phyloP scores from a whole-genome alignment of 2,888 invertebrate species.

The Acleris literana region DNA sequence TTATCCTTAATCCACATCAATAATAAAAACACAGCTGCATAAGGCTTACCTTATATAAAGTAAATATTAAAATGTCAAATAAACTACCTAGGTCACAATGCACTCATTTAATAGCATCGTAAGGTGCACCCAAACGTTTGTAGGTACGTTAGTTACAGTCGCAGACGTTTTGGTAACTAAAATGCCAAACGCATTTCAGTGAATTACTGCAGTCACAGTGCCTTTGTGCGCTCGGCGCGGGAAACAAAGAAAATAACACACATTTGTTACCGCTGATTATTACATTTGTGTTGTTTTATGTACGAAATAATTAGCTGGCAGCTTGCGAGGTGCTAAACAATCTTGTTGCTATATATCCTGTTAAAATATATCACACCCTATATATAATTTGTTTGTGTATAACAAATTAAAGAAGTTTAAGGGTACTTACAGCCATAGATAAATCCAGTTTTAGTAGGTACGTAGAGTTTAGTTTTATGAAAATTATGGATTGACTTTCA shows the following conservation, averaged over 20 bases:
- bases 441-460: no score
- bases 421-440: no score
- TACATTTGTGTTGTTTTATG: conserved; percentile 3
- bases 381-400: no score
- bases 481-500: no score
- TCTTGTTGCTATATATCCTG: background rate
- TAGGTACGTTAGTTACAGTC: conserved; percentile 6
- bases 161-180: conserved; percentile 17
- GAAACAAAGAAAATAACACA: conserved; percentile 23
- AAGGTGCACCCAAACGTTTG: conserved; percentile 3
- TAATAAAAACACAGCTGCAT: background rate
- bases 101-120: background rate
- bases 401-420: no score
- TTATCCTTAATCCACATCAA: no score
- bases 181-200: conserved; percentile 32
- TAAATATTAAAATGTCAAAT: background rate
- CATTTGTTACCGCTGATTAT: conserved; percentile 1
- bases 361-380: background rate
- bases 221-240: conserved; percentile 19
- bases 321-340: no score
- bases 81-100: background rate
- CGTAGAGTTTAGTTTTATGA: no score
- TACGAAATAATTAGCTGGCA: background rate
- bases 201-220: conserved; percentile 27
- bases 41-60: background rate